phyloP scores from a whole-genome alignment of 2,113 vertebrate genomes.

The Tupaia chinensis region DNA sequence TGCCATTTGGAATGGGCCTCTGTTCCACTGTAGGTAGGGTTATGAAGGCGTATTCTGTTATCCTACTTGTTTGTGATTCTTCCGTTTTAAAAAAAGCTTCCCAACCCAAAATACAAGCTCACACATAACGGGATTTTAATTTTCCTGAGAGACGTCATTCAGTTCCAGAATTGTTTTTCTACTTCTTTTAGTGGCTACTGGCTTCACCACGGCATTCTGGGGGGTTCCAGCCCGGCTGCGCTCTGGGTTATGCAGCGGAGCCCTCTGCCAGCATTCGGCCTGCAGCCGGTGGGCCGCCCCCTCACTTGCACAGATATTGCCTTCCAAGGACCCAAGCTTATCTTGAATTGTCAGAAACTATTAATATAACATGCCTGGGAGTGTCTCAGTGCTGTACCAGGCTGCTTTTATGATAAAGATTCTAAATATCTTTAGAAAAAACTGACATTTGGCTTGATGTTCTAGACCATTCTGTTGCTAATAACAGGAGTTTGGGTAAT shows the following conservation, averaged over 20 bases:
- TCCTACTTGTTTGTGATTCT: not conserved
- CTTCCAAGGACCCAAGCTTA: not conserved
- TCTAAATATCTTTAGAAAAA: not conserved
- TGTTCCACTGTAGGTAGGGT: not conserved
- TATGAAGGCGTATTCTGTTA: not conserved
- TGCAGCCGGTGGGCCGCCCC: not conserved
- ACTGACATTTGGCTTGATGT: not conserved
- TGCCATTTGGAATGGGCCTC: not conserved
- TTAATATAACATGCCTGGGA: not conserved
- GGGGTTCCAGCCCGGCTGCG: not conserved
- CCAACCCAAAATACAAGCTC: not conserved
- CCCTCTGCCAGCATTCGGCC: not conserved
- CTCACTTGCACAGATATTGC: not conserved
- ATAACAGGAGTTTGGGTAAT: too few relatives aligned
- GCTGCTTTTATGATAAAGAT: not conserved
- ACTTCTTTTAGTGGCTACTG: not conserved
- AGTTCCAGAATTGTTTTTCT: not conserved
- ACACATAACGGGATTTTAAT: not conserved
- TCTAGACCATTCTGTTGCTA: too few relatives aligned
- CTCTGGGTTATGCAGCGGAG: not conserved
- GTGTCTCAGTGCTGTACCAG: not conserved
- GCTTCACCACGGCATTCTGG: not conserved
- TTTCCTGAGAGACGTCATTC: not conserved
- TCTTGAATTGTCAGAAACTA: not conserved
- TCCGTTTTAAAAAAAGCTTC: slow-evolving; percentile 16